Conservation (phyloP, 2,113 vertebrate genomes). For the Odocoileus hemionus region DNA sequence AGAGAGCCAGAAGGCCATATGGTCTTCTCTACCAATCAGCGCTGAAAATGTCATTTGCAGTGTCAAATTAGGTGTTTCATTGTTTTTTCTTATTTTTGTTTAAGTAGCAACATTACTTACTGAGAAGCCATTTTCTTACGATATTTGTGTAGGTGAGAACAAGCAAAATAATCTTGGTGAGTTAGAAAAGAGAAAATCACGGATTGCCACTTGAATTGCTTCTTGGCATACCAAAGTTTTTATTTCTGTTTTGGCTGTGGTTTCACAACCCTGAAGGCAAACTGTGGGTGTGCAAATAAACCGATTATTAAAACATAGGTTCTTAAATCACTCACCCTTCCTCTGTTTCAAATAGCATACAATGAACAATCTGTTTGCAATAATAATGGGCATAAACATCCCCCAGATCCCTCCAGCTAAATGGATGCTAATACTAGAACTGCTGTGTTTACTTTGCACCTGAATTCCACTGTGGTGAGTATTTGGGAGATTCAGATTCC, state of each 20-base stretch:
- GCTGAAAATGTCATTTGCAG: constrained; percentile 4
- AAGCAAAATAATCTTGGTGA: not conserved
- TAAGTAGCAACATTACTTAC: not conserved
- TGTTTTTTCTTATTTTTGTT: not conserved
- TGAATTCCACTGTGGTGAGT: constrained; percentile 67
- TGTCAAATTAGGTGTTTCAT: not conserved
- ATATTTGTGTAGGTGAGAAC: constrained; percentile 22
- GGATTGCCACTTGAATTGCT: not conserved
- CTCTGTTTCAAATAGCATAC: not conserved
- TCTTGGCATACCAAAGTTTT: not conserved
- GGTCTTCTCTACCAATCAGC: not conserved
- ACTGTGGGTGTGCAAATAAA: constrained; percentile 18
- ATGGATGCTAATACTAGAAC: constrained; percentile 23
- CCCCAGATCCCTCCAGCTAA: not conserved
- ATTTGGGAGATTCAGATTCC: constrained; percentile 42
- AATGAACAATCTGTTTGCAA: constrained; percentile 56
- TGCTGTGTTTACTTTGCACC: constrained; percentile 64
- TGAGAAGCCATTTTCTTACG: not conserved
- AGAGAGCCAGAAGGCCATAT: constrained; percentile 22
- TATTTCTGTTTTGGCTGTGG: not conserved
- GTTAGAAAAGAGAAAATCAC: not conserved
- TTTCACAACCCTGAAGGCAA: constrained; percentile 21
- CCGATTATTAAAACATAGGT: constrained; percentile 39
- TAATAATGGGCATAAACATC: constrained; percentile 37
- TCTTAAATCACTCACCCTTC: constrained; percentile 11